Evolutionary conservation across 35 echinoderm and acorn worm species (phyloP).

Genomic region (Acanthaster planci): DNA sequence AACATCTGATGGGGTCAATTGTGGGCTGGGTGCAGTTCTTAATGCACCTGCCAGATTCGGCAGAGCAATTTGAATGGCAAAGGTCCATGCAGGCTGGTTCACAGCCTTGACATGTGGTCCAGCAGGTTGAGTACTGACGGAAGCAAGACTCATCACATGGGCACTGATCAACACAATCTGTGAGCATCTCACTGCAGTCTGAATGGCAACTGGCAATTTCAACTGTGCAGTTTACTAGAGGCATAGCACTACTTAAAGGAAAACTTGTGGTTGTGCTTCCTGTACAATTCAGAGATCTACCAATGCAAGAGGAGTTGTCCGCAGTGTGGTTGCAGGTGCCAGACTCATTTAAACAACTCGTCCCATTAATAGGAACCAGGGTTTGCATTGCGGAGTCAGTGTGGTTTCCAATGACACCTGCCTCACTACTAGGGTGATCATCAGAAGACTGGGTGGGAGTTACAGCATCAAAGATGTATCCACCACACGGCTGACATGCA

Average conservation of each 20-base stretch:
- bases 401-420: neutral
- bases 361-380: neutral
- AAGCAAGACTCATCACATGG: conserved; percentile 57
- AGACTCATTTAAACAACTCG: neutral
- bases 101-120: conserved; percentile 36
- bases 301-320: neutral
- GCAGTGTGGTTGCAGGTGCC: neutral
- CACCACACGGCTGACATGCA: conserved; percentile 19
- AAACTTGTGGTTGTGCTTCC: neutral
- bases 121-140: conserved; percentile 23
- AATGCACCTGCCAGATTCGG: neutral
- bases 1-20: neutral
- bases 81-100: neutral
- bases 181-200: conserved; percentile 18
- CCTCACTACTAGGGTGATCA: too few relatives aligned
- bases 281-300: neutral
- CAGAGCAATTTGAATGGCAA: conserved; percentile 10
- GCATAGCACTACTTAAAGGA: neutral
- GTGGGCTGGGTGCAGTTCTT: neutral
- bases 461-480: neutral
- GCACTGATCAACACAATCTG: conserved; percentile 36
- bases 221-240: conserved; percentile 4
- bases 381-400: neutral
- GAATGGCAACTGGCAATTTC: conserved; percentile 6
- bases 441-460: too few relatives aligned